Evolutionary conservation across 2,797 vertebrate genomes (phyloP).

Genomic region (Anolis apletophallus): DNA sequence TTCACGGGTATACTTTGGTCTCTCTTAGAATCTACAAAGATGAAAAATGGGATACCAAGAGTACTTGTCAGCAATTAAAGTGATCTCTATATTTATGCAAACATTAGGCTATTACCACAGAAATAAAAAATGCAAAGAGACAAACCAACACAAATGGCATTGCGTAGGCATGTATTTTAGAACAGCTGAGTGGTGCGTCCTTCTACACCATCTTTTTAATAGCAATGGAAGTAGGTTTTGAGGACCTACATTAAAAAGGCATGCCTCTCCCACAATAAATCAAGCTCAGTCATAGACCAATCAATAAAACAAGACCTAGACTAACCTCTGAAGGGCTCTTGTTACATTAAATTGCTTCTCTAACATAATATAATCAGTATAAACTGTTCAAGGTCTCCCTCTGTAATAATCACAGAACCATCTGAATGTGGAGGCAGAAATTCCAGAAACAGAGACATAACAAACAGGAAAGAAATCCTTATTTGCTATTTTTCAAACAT

Average conservation of each 20-base stretch:
- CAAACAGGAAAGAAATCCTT: constrained; percentile 32
- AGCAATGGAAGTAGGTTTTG: constrained; percentile 28
- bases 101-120: background rate
- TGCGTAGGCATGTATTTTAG: constrained; percentile 32
- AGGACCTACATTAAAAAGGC: constrained; percentile 48
- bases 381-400: constrained; percentile 61
- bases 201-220: constrained; percentile 36
- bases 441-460: constrained; percentile 48
- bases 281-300: constrained; percentile 55
- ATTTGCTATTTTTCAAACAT: constrained; percentile 50
- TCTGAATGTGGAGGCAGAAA: constrained; percentile 44
- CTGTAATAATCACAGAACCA: constrained; percentile 47
- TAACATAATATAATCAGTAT: constrained; percentile 57
- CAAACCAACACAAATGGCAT: constrained; percentile 34
- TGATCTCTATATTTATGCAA: background rate
- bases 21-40: constrained; percentile 36
- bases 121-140: constrained; percentile 12
- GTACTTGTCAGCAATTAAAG: background rate
- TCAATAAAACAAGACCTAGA: constrained; percentile 61
- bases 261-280: constrained; percentile 50
- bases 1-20: background rate
- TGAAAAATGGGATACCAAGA: constrained; percentile 15
- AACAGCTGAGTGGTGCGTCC: constrained; percentile 15
- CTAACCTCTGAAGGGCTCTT: constrained; percentile 58
- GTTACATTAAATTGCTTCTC: constrained; percentile 61